Base-by-base conservation (phyloP, 2,888 invertebrate genomes). In the Lycaena phlaeas region DNA sequence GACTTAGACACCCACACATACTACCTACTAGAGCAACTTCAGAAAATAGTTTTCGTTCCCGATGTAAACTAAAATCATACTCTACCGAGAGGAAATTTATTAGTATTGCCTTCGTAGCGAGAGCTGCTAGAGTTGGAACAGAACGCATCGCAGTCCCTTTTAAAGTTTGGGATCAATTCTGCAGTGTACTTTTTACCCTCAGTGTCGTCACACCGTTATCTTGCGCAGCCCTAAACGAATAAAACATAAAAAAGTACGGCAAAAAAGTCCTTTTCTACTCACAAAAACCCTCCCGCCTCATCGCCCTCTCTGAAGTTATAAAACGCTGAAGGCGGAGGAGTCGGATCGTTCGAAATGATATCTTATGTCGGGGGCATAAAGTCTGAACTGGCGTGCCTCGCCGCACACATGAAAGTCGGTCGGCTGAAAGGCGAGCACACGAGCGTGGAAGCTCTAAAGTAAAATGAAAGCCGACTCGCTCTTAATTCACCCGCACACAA, bases 391-490 rank as follows among this genome's bases (percentile, higher is more conserved):
- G 66, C 55, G 49, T 53, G 56, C 48, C 53, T 36, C 49, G 58
- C 59, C 73, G 69, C 69, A 70, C 68, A 40, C 40, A 31, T 27
- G 60, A 62, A 61, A 59, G 58, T 58, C 57, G 54, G 61, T 57
- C 56, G 68, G 60, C 71, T 78, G 75, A 79, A 79, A 81, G 69
- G 75, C 76, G 71, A 68, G 79, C 82, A 84, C 82, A 82, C 84
- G 71, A 79, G 73, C 78, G 72, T 77, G 68, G 68, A 69, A 79
- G 82, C 79, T 84, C 81, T 82, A 56, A 58, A 77, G 79, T 76
- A 71, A 82, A 82, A 84, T 84, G 84, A 82, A 82, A 82, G 82
- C 81, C 79, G 79, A 79, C 70, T 78, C 82, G 78, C 81, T 84
- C 81, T 81, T 82, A 82, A 82, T 82, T 81, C 81, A 84, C 82